phyloP scores from a whole-genome alignment of 92 coral and sea anemone genomes.

The Palythoa caribaeorum region DNA sequence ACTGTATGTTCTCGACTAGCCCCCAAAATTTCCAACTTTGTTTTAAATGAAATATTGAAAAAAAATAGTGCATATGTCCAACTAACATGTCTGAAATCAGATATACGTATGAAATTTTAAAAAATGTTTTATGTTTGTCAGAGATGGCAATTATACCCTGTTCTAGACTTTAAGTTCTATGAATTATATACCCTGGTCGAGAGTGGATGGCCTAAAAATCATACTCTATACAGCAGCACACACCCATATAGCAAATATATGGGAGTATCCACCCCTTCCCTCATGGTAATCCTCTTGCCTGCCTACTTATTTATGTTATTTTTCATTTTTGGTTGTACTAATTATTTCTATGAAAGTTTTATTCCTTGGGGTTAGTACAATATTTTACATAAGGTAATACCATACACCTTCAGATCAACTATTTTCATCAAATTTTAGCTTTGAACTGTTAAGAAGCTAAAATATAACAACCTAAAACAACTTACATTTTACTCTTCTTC shows the following conservation, averaged over 20 bases:
- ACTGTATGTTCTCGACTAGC: not conserved
- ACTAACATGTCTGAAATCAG: not conserved
- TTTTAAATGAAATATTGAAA: not conserved
- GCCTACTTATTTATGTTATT: no score
- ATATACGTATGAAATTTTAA: not conserved
- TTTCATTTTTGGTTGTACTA: no score
- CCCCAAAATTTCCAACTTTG: conserved; percentile 6
- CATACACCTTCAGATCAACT: not conserved
- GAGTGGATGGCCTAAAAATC: conserved; percentile 9
- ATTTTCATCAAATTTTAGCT: not conserved
- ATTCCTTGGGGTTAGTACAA: not conserved
- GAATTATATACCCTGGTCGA: not conserved
- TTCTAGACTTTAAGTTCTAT: conserved; percentile 4
- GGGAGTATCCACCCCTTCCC: no score
- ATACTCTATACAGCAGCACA: not conserved
- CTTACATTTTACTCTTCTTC: not conserved
- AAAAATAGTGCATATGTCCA: not conserved
- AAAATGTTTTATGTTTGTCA: conserved; percentile 1
- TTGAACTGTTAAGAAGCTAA: conserved; percentile 1
- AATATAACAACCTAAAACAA: not conserved
- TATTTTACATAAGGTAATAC: not conserved
- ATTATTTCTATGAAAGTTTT: not conserved
- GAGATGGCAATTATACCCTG: conserved; percentile 16
- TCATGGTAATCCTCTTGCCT: no score
- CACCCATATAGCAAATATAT: no score